Evolutionary conservation across 2,113 vertebrate genomes (phyloP), one percentile per base, ranked within the genome.

Genomic region (Sceloporus undulatus): DNA sequence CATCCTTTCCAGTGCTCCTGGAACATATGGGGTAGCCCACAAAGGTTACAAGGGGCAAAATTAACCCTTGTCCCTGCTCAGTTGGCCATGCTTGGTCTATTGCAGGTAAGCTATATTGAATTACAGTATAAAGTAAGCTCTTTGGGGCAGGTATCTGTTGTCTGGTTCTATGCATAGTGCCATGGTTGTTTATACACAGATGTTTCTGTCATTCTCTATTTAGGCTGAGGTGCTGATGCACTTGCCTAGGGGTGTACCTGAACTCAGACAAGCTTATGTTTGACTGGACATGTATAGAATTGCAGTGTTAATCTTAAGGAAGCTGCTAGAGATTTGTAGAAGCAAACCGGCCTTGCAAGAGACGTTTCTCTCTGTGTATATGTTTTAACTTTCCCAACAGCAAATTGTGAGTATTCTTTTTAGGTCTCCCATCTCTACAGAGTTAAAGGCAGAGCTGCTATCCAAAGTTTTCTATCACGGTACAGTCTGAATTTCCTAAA

Each of bases 361-460:
- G 56, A 62, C 13, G n/a, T 89, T 3, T 54, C 9, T 79, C 2
- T 34, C 5, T 34, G 54, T n/a, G 13, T 59, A 29, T 42, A 27
- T 65, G 40, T 34, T 87, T 54, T 87, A 48, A 2, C 85, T 91
- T 77, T 81, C 77, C 75, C 75, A 73, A 87, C 78, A 59, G 16
- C 87, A 87, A 79, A 85, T 81, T 87, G n/a, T 25, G 29, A 71
- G 83, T 68, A 89, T 40, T 38, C 42, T 34, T 34, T 34, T 34
- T 34, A 34, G 34, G 34, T 34, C 34, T 34, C 34, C 34, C 54
- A 56, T 56, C 54, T 11, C 54, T 56, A 56, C 11, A 56, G 54
- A 11, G 6, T 56, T 11, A 56, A 56, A 56, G 59, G 68, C 29
- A 73, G 70, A 80, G 52, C 4, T 59, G 11, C 52, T 19, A 59